Evolutionary conservation across 2,888 invertebrate genomes (phyloP).

Genomic region (Cheilosia scutellata): DNA sequence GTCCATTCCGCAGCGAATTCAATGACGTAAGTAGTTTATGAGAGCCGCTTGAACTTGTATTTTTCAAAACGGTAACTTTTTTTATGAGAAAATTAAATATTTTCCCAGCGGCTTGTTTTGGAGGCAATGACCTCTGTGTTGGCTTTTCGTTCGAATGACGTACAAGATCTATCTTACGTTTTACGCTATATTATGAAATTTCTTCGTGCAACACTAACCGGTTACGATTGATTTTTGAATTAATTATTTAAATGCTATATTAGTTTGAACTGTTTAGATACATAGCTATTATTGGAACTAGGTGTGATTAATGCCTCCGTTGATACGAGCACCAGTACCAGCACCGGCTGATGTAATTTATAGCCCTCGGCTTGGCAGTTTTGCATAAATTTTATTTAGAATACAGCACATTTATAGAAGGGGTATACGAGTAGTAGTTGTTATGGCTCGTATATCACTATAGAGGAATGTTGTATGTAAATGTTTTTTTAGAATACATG

Average conservation of each 20-base stretch:
- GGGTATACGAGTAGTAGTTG: no score
- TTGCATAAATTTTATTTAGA: no score
- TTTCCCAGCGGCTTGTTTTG: slow-evolving; percentile 6
- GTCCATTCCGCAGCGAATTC: slow-evolving; percentile 87
- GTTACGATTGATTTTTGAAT: background rate
- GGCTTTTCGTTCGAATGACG: background rate
- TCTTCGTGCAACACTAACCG: background rate
- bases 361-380: no score
- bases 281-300: no score
- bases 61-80: background rate
- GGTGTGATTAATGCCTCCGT: no score
- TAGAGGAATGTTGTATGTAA: background rate
- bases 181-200: background rate
- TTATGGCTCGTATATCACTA: background rate
- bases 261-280: no score
- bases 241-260: background rate
- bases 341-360: no score
- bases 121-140: slow-evolving; percentile 37
- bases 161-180: background rate
- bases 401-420: no score
- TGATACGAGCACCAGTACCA: no score
- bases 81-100: background rate
- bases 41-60: slow-evolving; percentile 21
- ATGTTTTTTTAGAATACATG: background rate
- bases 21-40: slow-evolving; percentile 87